Percentiles rank a stretch among this genome's conserved stretches.
Evolutionary conservation across 2,797 vertebrate genomes (phyloP).

Genomic region (Prunella strophiata): DNA sequence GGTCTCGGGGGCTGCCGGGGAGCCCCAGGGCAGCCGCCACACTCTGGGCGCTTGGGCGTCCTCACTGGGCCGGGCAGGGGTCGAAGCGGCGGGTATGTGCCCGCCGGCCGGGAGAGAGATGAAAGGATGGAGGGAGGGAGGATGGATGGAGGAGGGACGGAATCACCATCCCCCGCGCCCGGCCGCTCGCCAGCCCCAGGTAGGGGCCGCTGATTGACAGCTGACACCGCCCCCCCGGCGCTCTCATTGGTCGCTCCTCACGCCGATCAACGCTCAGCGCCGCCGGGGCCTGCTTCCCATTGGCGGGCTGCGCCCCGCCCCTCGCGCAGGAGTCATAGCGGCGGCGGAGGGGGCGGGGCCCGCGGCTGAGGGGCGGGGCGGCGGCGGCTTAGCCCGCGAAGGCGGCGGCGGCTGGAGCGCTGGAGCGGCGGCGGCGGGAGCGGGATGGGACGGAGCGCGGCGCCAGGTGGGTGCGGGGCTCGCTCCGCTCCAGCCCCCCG

Average conservation of each 20-base stretch:
- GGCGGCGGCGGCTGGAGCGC: neutral
- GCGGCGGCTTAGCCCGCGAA: neutral
- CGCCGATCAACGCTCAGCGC: conserved; percentile 33
- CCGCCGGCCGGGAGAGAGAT: fast-evolving
- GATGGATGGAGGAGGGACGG: fast-evolving
- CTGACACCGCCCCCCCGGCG: neutral
- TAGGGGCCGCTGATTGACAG: neutral
- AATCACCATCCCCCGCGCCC: fast-evolving
- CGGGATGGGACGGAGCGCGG: neutral
- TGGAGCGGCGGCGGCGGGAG: neutral
- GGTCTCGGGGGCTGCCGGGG: no score
- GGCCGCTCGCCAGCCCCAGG: neutral
- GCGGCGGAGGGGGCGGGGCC: neutral
- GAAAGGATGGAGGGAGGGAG: neutral
- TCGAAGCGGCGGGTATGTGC: fast-evolving
- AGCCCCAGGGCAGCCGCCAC: neutral
- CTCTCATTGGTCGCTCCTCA: neutral
- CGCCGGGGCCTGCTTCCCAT: fast-evolving
- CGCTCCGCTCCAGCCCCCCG: neutral
- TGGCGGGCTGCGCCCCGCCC: neutral
- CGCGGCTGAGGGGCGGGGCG: neutral
- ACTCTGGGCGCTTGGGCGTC: fast-evolving
- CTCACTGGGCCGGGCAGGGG: fast-evolving
- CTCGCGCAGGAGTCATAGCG: fast-evolving
- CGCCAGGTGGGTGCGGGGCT: neutral